Evolutionary conservation across 2,797 vertebrate species (phyloP).

Genomic region (Tadarida brasiliensis): DNA sequence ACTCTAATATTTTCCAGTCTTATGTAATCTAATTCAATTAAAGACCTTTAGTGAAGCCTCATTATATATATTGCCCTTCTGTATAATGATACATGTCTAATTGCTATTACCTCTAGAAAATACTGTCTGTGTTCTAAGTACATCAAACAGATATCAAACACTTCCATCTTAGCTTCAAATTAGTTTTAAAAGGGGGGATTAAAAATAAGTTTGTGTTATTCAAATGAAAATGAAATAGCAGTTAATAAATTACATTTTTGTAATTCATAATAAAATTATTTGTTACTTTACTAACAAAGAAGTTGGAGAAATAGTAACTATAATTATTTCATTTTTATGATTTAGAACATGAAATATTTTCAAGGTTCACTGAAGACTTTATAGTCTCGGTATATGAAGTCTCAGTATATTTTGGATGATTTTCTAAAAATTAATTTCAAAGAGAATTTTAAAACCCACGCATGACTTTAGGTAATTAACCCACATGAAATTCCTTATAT

Average conservation of each 20-base stretch:
- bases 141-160: constrained; percentile 45
- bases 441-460: background rate
- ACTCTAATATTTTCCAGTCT: constrained; percentile 60
- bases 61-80: constrained; percentile 65
- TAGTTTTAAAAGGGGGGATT: constrained; percentile 9
- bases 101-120: constrained; percentile 64
- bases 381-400: background rate
- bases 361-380: background rate
- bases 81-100: constrained; percentile 56
- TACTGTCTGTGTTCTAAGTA: constrained; percentile 62
- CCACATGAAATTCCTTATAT: background rate
- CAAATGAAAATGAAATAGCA: constrained; percentile 53
- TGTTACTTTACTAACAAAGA: constrained; percentile 1
- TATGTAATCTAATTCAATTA: constrained; percentile 65
- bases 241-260: background rate
- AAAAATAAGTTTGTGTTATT: constrained; percentile 6
- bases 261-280: constrained; percentile 44
- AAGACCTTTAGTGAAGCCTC: constrained; percentile 33
- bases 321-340: constrained; percentile 14
- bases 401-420: background rate
- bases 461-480: background rate
- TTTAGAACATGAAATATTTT: constrained; percentile 32
- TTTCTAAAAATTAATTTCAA: background rate
- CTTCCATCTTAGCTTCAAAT: background rate
- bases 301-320: background rate